A percentile compares a stretch with the other conserved stretches of the same genome.
Evolutionary conservation across 1,140 invertebrate genomes (phyloP).

Genomic region (Lepidotrigona ventralis): DNA sequence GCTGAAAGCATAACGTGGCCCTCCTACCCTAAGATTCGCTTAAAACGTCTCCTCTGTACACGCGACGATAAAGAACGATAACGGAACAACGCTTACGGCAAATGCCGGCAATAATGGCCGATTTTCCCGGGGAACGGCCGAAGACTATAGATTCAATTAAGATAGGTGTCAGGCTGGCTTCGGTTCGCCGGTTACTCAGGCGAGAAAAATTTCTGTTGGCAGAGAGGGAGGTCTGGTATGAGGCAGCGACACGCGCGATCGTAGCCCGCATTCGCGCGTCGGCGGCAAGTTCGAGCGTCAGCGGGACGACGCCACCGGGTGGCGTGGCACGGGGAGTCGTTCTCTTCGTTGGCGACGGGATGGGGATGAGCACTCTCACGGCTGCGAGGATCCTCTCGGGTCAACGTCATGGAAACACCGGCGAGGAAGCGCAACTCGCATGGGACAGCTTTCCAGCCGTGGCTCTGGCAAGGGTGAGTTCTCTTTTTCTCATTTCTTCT

Average conservation of each 20-base stretch:
- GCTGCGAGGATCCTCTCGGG: conserved; percentile 86
- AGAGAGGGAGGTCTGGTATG: conserved; percentile 72
- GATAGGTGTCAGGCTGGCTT: conserved; percentile 15
- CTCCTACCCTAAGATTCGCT: not conserved
- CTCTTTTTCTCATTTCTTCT: conserved; percentile 27
- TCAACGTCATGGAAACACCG: conserved; percentile 80
- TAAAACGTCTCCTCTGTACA: conserved; percentile 7
- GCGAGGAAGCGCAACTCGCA: conserved; percentile 84
- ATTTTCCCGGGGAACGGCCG: conserved; percentile 21
- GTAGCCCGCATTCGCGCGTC: conserved; percentile 67
- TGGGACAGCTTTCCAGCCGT: conserved; percentile 89
- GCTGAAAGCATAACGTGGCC: not conserved
- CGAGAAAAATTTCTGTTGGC: conserved; percentile 53
- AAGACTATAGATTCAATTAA: conserved; percentile 49
- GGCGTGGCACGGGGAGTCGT: conserved; percentile 81
- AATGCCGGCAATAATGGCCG: conserved; percentile 22
- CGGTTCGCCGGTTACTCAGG: not conserved
- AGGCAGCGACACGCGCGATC: conserved; percentile 67
- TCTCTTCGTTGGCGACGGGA: conserved; percentile 90
- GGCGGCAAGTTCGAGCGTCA: conserved; percentile 57
- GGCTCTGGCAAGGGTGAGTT: conserved; percentile 85
- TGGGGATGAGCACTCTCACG: conserved; percentile 88
- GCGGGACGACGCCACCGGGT: conserved; percentile 59
- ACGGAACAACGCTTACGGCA: conserved; percentile 32
- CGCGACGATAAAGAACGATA: conserved; percentile 35